These are phyloP conservation scores for Leucoma salicis DNA, from an alignment of 2,888 invertebrate genomes.

Conservation along the genomic window DNA sequence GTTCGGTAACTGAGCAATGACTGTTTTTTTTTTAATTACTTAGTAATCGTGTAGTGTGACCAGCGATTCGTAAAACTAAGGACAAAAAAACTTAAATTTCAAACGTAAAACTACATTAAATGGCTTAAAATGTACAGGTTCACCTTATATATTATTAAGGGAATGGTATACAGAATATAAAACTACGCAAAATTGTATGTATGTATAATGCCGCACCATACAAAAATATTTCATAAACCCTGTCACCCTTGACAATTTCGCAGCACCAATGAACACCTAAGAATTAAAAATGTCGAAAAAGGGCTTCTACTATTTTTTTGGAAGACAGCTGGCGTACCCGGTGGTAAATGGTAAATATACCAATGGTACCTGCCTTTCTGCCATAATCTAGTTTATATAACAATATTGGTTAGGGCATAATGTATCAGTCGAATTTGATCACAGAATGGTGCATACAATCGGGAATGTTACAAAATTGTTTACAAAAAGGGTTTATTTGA, in stretches of 20 bases:
- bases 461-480: slow-evolving; percentile 13
- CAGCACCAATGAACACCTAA: slow-evolving; percentile 74
- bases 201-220: slow-evolving; percentile 48
- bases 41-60: slow-evolving; percentile 2
- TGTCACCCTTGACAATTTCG: slow-evolving; percentile 59
- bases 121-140: slow-evolving; percentile 62
- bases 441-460: slow-evolving; percentile 23
- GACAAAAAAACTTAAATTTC: slow-evolving; percentile 45
- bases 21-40: background rate
- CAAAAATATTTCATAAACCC: slow-evolving; percentile 63
- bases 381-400: background rate
- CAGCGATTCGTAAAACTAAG: background rate
- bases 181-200: slow-evolving; percentile 41
- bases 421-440: slow-evolving; percentile 32
- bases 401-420: slow-evolving; percentile 8
- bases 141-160: slow-evolving; percentile 59
- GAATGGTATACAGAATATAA: slow-evolving; percentile 59
- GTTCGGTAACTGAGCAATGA: background rate
- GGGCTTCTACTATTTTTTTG: slow-evolving; percentile 10
- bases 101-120: slow-evolving; percentile 48
- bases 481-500: slow-evolving; percentile 12
- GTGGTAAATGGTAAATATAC: background rate
- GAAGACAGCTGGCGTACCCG: background rate
- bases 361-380: background rate
- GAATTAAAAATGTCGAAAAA: slow-evolving; percentile 45